These are phyloP conservation scores for Drosophila quadrilineata DNA, from an alignment of 1,140 invertebrate genomes.

Conservation along the genomic window DNA sequence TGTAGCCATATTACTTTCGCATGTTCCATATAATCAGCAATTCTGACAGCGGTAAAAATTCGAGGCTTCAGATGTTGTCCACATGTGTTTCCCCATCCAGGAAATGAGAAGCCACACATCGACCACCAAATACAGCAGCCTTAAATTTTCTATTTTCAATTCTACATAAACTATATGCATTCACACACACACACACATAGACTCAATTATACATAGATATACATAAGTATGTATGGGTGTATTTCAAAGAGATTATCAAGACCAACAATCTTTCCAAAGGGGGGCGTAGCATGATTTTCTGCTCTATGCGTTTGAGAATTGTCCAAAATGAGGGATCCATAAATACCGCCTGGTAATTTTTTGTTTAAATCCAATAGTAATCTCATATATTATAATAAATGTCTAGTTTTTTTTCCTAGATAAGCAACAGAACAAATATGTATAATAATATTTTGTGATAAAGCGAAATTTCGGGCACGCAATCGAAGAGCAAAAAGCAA, in stretches of 20 bases:
- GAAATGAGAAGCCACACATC: slow-evolving; percentile 26
- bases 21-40: slow-evolving; percentile 11
- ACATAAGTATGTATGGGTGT: background rate
- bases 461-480: slow-evolving; percentile 13
- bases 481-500: slow-evolving; percentile 9
- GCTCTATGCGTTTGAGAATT: background rate
- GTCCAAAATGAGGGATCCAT: slow-evolving; percentile 3
- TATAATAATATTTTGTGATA: slow-evolving; percentile 18
- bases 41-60: slow-evolving; percentile 1
- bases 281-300: slow-evolving; percentile 38
- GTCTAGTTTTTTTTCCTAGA: slow-evolving; percentile 18
- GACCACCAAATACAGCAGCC: slow-evolving; percentile 21
- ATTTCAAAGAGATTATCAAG: slow-evolving; percentile 47
- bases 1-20: background rate
- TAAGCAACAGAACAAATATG: slow-evolving; percentile 11
- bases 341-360: slow-evolving; percentile 12
- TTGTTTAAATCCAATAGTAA: background rate
- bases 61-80: slow-evolving; percentile 44
- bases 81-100: slow-evolving; percentile 48
- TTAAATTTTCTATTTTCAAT: slow-evolving; percentile 47
- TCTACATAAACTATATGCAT: background rate
- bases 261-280: slow-evolving; percentile 49
- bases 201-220: background rate
- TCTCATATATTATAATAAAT: slow-evolving; percentile 12
- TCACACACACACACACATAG: slow-evolving; percentile 1